Evolutionary conservation across 2,888 invertebrate species (phyloP), one percentile per base, ranked within the genome.

Genomic region (Carpatolechia fugitivella): DNA sequence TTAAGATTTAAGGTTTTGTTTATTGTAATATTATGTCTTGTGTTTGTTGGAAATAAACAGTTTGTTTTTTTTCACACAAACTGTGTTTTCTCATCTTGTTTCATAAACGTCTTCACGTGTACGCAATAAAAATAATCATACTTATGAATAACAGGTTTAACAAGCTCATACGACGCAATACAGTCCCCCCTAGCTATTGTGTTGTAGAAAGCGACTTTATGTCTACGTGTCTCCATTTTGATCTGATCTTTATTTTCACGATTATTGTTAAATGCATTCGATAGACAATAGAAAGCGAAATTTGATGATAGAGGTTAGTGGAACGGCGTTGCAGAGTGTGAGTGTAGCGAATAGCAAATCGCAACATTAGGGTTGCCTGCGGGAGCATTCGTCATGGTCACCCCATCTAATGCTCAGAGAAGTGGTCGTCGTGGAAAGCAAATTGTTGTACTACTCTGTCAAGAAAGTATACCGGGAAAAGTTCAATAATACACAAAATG

Each of bases 201-300:
- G n/a, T 33, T 24, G 31, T 38, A 47, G 55, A 55, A 50, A 50
- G 55, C 50, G 16, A 48, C 14, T 29, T 30, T 40, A 7, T 52
- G 44, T 20, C 8, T 10, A 8, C 40, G 20, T 41, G 18, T 6
- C 3, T 24, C 3, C 33, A 44, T 29, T n/a, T 24, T 29, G 13
- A 7, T 44, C 5, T 13, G 41, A 41, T 44, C 14, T 33, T 18
- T 40, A 13, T 44, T 48, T 44, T 29, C 30, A 18, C 35, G 54
- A 49, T 44, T 13, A 29, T 13, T 11, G 13, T 44, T 11, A 24
- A 13, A 20, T 29, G n/a, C 13, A 24, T n/a, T 44, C 29, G 44
- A 44, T 29, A 20, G 44, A 69, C 68, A 69, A 74, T 74, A 72
- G 81, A 82, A 84, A 85, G 79, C 67, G 77, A 79, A 80, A 74